These are phyloP conservation scores for Leucopsar rothschildi DNA, from an alignment of 2,113 vertebrate genomes.

Conservation along the genomic window DNA sequence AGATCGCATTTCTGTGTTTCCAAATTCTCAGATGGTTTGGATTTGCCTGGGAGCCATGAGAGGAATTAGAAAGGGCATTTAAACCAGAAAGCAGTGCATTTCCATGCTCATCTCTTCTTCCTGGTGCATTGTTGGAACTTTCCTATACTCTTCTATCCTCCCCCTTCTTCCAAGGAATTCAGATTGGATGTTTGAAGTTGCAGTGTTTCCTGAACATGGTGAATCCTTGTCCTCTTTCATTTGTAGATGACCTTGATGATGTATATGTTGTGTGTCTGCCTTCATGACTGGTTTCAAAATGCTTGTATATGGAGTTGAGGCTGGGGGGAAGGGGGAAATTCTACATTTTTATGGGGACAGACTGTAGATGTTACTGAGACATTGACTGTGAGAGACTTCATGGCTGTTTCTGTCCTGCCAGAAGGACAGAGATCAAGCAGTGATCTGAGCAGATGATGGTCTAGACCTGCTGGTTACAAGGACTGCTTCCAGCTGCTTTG, in stretches of 20 bases:
- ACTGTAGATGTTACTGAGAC: not conserved
- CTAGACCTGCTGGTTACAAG: constrained; percentile 17
- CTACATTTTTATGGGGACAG: not conserved
- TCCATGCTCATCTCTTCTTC: constrained; percentile 22
- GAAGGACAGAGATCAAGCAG: constrained; percentile 12
- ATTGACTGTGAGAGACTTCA: not conserved
- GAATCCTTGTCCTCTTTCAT: constrained; percentile 61
- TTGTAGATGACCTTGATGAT: constrained; percentile 63
- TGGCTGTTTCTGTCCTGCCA: not conserved
- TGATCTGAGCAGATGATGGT: not conserved
- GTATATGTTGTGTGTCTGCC: constrained; percentile 7
- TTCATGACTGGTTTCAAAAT: constrained; percentile 1
- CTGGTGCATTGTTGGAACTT: constrained; percentile 33
- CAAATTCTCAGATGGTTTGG: constrained; percentile 38
- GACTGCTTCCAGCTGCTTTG: constrained; percentile 9
- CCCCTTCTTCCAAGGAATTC: constrained; percentile 31
- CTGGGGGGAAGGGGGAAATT: not conserved
- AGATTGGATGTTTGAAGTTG: constrained; percentile 51
- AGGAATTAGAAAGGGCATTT: constrained; percentile 38
- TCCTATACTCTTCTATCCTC: not conserved
- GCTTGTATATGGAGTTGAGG: constrained; percentile 9
- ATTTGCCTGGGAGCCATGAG: constrained; percentile 40
- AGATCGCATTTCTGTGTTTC: not conserved
- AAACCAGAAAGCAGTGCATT: constrained; percentile 62
- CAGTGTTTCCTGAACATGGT: constrained; percentile 65